A percentile compares a stretch with the other conserved stretches of the same genome.
These are phyloP conservation scores for Sinocyclocheilus grahami DNA, from an alignment of 2,113 vertebrate genomes.

Conservation along the genomic window DNA sequence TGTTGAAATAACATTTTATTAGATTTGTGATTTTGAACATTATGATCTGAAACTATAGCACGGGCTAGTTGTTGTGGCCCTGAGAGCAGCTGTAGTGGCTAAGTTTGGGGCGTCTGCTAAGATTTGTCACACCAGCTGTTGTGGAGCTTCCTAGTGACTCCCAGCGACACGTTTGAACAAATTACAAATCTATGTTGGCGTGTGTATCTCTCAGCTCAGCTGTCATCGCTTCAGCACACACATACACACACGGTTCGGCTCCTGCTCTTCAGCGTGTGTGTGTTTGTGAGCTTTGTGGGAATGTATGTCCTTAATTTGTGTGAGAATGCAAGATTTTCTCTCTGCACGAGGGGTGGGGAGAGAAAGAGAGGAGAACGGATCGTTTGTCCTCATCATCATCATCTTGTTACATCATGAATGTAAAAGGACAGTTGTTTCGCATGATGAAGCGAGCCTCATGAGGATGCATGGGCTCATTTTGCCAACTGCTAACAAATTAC, in stretches of 20 bases:
- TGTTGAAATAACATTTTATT: background rate
- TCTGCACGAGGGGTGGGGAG: background rate
- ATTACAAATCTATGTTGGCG: constrained; percentile 45
- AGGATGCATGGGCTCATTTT: constrained; percentile 8
- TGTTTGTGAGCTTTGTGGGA: background rate
- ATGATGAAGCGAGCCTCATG: constrained; percentile 28
- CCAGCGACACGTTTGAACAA: constrained; percentile 21
- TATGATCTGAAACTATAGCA: background rate
- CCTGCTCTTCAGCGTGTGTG: background rate
- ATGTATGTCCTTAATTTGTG: constrained; percentile 12
- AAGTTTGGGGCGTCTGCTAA: constrained; percentile 20
- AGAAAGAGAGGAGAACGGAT: background rate
- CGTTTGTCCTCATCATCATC: constrained; percentile 22
- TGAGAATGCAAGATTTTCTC: background rate
- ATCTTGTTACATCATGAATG: background rate
- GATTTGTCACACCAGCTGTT: constrained; percentile 47
- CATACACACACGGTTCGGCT: too few relatives aligned
- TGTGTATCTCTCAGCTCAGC: constrained; percentile 27
- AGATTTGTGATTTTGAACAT: background rate
- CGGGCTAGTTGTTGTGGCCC: background rate
- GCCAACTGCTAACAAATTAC: constrained; percentile 18
- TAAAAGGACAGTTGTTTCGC: constrained; percentile 24
- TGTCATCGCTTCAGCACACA: background rate
- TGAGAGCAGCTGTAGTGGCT: background rate
- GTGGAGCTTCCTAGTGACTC: constrained; percentile 26